These are phyloP conservation scores for Zoroaster sp. DNA, from an alignment of 53 echinoderm and acorn worm genomes.

Conservation along the genomic window DNA sequence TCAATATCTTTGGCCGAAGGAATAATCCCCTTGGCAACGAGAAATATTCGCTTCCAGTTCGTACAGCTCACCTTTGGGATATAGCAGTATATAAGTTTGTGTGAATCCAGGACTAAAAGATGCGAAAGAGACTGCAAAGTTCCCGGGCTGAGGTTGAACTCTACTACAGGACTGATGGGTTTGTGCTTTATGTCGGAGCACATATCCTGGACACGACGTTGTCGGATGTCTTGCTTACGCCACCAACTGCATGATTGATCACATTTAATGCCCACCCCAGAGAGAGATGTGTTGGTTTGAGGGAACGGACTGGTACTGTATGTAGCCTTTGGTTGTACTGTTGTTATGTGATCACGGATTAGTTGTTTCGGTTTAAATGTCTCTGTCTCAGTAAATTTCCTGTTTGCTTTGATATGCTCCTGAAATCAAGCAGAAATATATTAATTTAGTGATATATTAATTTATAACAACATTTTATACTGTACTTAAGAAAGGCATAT, in stretches of 20 bases:
- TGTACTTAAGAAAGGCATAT: too few species aligned
- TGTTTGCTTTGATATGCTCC: too few species aligned
- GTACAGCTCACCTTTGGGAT: conserved; percentile 38
- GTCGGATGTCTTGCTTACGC: conserved; percentile 28
- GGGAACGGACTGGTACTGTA: not conserved
- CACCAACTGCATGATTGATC: conserved; percentile 34
- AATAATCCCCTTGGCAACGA: conserved; percentile 11
- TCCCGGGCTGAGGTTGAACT: not conserved
- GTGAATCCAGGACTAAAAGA: conserved; percentile 15
- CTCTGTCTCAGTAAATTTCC: too few species aligned
- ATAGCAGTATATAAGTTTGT: conserved; percentile 35
- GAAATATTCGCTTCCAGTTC: conserved; percentile 34
- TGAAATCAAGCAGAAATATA: too few species aligned
- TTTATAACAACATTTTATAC: too few species aligned
- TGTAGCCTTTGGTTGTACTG: not conserved
- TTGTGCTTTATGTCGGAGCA: not conserved
- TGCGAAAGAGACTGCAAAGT: not conserved
- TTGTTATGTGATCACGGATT: not conserved
- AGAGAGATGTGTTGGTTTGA: not conserved
- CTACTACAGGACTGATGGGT: not conserved
- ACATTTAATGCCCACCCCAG: not conserved
- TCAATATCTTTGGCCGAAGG: not conserved
- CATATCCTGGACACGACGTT: conserved; percentile 12
- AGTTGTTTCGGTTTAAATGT: not conserved
- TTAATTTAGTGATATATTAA: too few species aligned